A percentile compares a stretch with the other conserved stretches of the same genome.
phyloP scores from a whole-genome alignment of 2,888 invertebrate genomes.

The Dynastes hyllus region DNA sequence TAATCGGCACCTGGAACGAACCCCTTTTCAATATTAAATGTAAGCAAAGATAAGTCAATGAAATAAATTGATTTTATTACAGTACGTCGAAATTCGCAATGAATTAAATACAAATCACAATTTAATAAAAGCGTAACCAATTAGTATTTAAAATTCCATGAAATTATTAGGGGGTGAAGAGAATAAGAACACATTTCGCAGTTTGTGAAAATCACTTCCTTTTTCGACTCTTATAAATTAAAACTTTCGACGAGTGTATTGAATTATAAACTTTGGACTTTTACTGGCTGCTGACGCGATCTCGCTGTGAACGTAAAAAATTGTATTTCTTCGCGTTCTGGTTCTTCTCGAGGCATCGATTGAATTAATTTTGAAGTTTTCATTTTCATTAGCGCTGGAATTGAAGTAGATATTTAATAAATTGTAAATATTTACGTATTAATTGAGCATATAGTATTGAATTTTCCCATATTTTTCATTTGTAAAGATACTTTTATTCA shows the following conservation, averaged over 20 bases:
- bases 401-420: background rate
- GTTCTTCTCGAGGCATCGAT: background rate
- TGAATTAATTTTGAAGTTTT: background rate
- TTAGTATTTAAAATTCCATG: background rate
- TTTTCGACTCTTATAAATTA: constrained; percentile 8
- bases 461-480: too few species aligned
- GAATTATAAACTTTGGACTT: constrained; percentile 25
- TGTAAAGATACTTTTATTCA: too few species aligned
- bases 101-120: background rate
- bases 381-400: background rate
- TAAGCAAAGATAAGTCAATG: too few species aligned
- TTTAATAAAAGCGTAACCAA: background rate
- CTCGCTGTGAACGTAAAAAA: background rate
- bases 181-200: background rate
- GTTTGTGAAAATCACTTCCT: background rate
- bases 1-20: too few species aligned
- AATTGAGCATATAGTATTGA: too few species aligned
- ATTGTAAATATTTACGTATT: too few species aligned
- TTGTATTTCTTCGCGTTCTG: background rate
- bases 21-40: too few species aligned
- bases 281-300: background rate
- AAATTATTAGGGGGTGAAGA: background rate
- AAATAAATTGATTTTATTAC: too few species aligned
- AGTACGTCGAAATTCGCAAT: background rate
- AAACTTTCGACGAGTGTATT: constrained; percentile 23